A percentile compares a stretch with the other conserved stretches of the same genome.
phyloP scores from a whole-genome alignment of 2,797 vertebrate species.

The Mycteria americana region DNA sequence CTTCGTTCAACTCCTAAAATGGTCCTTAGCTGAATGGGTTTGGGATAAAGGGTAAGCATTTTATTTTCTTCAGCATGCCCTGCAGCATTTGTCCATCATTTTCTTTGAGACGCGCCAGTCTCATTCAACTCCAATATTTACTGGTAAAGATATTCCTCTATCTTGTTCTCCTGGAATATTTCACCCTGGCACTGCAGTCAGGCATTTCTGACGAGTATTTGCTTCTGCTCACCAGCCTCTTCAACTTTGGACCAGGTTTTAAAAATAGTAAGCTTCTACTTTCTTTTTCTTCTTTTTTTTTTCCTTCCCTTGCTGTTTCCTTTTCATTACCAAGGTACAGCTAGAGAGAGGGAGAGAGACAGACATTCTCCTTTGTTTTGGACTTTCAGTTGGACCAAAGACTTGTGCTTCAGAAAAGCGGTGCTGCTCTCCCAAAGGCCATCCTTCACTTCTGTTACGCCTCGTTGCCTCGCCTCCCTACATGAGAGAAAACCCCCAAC shows the following conservation, averaged over 20 bases:
- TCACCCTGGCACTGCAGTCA: background rate
- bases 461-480: background rate
- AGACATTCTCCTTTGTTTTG: constrained; percentile 28
- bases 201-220: constrained; percentile 1
- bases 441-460: background rate
- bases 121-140: constrained; percentile 27
- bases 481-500: constrained; percentile 52
- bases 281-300: background rate
- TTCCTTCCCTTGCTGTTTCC: background rate
- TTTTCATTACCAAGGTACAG: constrained; percentile 32
- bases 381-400: constrained; percentile 30
- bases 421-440: constrained; percentile 10
- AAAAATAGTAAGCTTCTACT: background rate
- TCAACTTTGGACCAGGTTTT: background rate
- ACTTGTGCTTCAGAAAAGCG: constrained; percentile 28
- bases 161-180: constrained; percentile 12
- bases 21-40: background rate
- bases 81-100: constrained; percentile 47
- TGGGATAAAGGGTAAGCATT: background rate
- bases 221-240: background rate
- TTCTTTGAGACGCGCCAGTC: background rate
- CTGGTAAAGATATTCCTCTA: background rate
- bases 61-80: constrained; percentile 37
- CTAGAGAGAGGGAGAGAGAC: background rate
- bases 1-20: background rate